Conservation (phyloP, 2,888 invertebrate species). For the Hoplodrina ambigua region DNA sequence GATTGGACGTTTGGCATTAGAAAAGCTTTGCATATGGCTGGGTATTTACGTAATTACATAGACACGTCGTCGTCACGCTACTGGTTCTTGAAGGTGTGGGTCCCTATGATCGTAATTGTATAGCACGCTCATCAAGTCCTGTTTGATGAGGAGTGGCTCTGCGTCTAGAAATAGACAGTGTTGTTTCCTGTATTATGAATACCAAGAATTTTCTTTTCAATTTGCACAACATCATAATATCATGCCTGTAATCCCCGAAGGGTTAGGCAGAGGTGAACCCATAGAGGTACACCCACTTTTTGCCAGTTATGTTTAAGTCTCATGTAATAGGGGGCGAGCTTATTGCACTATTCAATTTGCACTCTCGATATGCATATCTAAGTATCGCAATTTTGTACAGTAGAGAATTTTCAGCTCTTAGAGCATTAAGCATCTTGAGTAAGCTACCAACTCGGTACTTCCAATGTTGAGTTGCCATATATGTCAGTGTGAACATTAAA, state of each 20-base stretch:
- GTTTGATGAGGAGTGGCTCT: slow-evolving; percentile 5
- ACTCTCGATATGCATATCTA: too few species aligned
- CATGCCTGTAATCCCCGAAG: too few species aligned
- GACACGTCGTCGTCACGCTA: slow-evolving; percentile 40
- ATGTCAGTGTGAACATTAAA: slow-evolving; percentile 21
- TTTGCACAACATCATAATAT: too few species aligned
- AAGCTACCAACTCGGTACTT: not conserved
- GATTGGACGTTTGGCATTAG: slow-evolving; percentile 41
- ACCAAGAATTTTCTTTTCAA: not conserved
- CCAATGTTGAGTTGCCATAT: slow-evolving; percentile 4
- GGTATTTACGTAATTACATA: slow-evolving; percentile 48
- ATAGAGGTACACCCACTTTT: too few species aligned
- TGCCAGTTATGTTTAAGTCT: too few species aligned
- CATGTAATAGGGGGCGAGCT: too few species aligned
- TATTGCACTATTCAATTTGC: too few species aligned
- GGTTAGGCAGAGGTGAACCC: too few species aligned
- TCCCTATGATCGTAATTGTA: slow-evolving; percentile 11
- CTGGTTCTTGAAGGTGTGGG: slow-evolving; percentile 20
- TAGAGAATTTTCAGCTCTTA: not conserved
- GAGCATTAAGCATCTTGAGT: not conserved
- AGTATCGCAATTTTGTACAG: too few species aligned
- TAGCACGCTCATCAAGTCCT: slow-evolving; percentile 14
- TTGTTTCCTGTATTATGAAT: not conserved
- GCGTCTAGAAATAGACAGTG: slow-evolving; percentile 4
- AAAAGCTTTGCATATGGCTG: slow-evolving; percentile 48